Evolutionary conservation across 2,888 invertebrate genomes (phyloP), one percentile per base, ranked within the genome.

Genomic region (Platycnemis pennipes): DNA sequence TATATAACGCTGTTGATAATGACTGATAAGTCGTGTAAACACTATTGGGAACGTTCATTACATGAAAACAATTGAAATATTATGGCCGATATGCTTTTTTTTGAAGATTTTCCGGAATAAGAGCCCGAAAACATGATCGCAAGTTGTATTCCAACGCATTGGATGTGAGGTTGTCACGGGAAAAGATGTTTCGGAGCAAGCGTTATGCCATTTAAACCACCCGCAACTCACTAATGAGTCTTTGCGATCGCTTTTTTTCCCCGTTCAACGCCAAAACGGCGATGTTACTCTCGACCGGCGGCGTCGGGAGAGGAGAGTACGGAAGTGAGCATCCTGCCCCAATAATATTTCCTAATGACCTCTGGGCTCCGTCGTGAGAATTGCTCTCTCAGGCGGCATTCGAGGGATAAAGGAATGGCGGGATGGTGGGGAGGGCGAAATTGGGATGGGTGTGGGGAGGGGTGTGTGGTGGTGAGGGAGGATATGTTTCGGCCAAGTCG

Each of bases 301-400:
- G 5, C 13, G 31, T 2, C 31, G n/a, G 8, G 22, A 63, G 63
- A 63, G 63, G 63, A 37, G 77, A 42, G 91, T 63, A 63, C 44
- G 22, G 77, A 77, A 77, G 77, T 77, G 77, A 37, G 91, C 63
- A 91, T 91, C 91, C 63, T 69, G 56, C 87, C 69, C 69, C 91
- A 69, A 89, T 89, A 89, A 91, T 91, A n/a, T 91, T 91, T 69
- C 91, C 91, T 91, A 91, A 91, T 91, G 91, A 91, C 63, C 91
- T n/a, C 56, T 63, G 89, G 49, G 56, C 89, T 22, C 42, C 49
- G 56, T 16, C 91, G 63, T 91, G 91, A 44, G 91, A 91, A 69
- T 42, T 42, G 89, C 56, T 42, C 53, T 42, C 31, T 22, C 13
- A 56, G 56, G 91, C 91, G 91, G 91, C 69, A 91, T 89, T 26